phyloP scores from a whole-genome alignment of 1,140 invertebrate genomes.

The Drosophila rufa region DNA sequence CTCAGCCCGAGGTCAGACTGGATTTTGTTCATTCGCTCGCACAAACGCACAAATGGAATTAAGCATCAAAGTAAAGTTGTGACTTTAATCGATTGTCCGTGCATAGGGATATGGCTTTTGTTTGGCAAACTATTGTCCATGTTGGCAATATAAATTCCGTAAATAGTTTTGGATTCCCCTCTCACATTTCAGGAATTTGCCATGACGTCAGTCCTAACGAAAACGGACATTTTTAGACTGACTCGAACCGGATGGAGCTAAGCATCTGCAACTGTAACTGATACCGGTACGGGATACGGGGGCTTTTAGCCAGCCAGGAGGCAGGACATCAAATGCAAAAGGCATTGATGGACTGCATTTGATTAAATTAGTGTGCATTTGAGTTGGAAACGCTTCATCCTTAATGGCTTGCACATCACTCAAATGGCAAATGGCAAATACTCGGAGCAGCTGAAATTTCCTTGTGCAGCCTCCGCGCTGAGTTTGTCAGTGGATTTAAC shows the following conservation, averaged over 20 bases:
- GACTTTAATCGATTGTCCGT: conserved; percentile 23
- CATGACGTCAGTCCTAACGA: conserved; percentile 43
- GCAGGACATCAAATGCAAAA: conserved; percentile 23
- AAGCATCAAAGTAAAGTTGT: conserved; percentile 27
- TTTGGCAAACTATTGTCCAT: not conserved
- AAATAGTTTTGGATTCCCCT: conserved; percentile 1
- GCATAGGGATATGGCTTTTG: conserved; percentile 1
- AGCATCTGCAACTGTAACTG: conserved; percentile 16
- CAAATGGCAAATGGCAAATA: conserved; percentile 21
- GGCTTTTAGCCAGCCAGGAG: conserved; percentile 40
- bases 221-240: conserved; percentile 32
- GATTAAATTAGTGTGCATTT: conserved; percentile 68
- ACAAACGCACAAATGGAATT: conserved; percentile 44
- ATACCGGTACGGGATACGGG: conserved; percentile 3
- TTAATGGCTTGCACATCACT: conserved; percentile 40
- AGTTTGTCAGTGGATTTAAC: conserved; percentile 49
- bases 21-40: not conserved
- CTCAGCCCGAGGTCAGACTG: conserved; percentile 2
- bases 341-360: conserved; percentile 70
- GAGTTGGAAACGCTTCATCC: conserved; percentile 49
- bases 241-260: not conserved
- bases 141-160: conserved; percentile 10
- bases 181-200: conserved; percentile 22
- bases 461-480: conserved; percentile 16
- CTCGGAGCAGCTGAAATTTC: conserved; percentile 23